Base-by-base conservation (phyloP, 2,797 vertebrate species). In the Chelon labrosus region DNA sequence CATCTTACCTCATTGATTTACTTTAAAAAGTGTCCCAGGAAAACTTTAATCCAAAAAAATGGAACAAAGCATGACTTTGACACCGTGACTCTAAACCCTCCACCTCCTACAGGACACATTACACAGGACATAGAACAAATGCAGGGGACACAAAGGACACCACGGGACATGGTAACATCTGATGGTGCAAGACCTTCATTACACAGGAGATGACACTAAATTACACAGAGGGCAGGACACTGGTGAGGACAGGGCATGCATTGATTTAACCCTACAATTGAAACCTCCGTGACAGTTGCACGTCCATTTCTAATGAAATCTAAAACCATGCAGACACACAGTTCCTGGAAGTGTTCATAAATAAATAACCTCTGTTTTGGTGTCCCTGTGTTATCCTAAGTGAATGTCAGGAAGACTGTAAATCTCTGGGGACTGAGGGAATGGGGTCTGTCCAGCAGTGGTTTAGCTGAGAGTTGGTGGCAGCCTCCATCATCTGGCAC, bases 361-460 rank as follows among this genome's bases (percentile, higher is more conserved):
- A 95, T 94, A 93, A 93, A 88, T 93, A 91, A 95, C 86, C 75
- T 87, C 83, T 93, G 91, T 93, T 93, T 92, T 92, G 92, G 88
- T 92, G 91, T 85, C 73, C 83, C 73, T 60, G 77, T 80, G 88
- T 91, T 90, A 87, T 84, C 82, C 80, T 89, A 86, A 92, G 91
- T 92, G 90, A 90, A 92, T 90, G 92, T 91, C 90, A 89, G 90
- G 77, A 90, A 91, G 86, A 77, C 66, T 73, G 83, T 71, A 81
- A 90, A 82, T 85, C 93, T 91, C 91, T 0, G 63, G 75, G 91
- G 92, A 84, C 73, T 1, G 13, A 50, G 66, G 57, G 73, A 90
- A 86, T 84, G 79, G 82, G 89, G 75, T 89, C 85, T 86, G 80
- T 87, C 90, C 84, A 70, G 78, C 65, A 77, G 83, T 80, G 82